Evolutionary conservation across 2,888 invertebrate genomes (phyloP).

Genomic region (Netelia inedita): DNA sequence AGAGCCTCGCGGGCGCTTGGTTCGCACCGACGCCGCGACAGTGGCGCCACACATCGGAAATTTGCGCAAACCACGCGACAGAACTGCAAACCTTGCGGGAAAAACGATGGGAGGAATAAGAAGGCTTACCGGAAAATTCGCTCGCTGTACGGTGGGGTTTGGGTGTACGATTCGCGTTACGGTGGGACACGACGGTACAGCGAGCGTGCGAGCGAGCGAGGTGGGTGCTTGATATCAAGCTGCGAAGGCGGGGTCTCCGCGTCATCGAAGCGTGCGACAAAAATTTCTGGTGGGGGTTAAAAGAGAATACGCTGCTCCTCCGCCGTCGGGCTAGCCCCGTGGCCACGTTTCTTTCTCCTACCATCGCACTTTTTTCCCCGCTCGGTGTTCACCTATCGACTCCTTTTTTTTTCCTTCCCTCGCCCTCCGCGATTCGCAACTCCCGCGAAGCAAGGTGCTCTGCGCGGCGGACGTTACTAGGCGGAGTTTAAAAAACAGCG

Average conservation of each 20-base stretch:
- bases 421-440: neutral
- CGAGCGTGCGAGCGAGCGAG: neutral
- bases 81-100: too few relatives aligned
- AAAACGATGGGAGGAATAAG: neutral
- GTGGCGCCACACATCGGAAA: constrained; percentile 38
- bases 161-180: constrained; percentile 20
- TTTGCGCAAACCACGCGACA: neutral
- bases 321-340: constrained; percentile 11
- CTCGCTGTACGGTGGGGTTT: constrained; percentile 3
- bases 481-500: constrained; percentile 77
- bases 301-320: constrained; percentile 29
- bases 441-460: constrained; percentile 37
- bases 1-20: neutral
- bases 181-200: constrained; percentile 24
- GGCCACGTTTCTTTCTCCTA: constrained; percentile 51
- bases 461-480: constrained; percentile 73
- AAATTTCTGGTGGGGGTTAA: constrained; percentile 50
- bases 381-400: constrained; percentile 41
- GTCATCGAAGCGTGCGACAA: constrained; percentile 53
- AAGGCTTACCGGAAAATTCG: too few relatives aligned
- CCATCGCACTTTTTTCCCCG: constrained; percentile 34
- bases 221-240: constrained; percentile 43
- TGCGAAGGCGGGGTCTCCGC: constrained; percentile 63
- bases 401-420: constrained; percentile 1
- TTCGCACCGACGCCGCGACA: neutral